Base-by-base conservation (phyloP, 2,888 invertebrate species). In the Agonopterix arenella region DNA sequence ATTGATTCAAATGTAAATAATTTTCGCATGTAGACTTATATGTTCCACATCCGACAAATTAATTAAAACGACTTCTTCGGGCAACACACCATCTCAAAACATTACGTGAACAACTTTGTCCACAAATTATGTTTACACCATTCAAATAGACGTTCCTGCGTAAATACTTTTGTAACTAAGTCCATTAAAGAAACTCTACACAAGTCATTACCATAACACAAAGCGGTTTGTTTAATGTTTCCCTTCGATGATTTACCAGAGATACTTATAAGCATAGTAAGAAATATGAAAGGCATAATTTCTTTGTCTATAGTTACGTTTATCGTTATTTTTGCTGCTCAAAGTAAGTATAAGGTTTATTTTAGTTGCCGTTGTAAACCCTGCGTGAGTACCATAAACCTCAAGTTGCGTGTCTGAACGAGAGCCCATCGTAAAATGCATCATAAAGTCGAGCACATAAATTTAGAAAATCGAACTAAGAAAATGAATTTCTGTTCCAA, bases 41-140 rank as follows among this genome's bases (percentile, higher is more conserved):
- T 2, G 28, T 28, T 28, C 2, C 40, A 63, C 66, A 66, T 62
- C 66, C 66, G 73, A 69, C 76, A 70, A 58, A 76, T 79, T 76
- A 82, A 84, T 82, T 82, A 77, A 79, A 83, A 74, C 68, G 70
- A 67, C 64, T 65, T 61, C 69, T 80, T 80, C 71, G 64, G 64
- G 68, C 65, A 68, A 11, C 36, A 70, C 76, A 70, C 64, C 72
- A 73, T 73, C 73, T 67, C 73, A 65, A 72, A 76, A 77, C 80
- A 79, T 81, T 79, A 82, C 73, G 76, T 73, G 70, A 66, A 64
- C 61, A 84, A 85, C 76, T 84, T 84, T 71, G 65, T 68, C 80
- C 78, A 83, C 84, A 85, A 85, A 84, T 84, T 80, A 82, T 76
- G 76, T 85, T 82, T 84, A 80, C 83, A 80, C 80, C 80, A 80